Evolutionary conservation across 2,888 invertebrate genomes (phyloP).

Genomic region (Eudemis profundana): DNA sequence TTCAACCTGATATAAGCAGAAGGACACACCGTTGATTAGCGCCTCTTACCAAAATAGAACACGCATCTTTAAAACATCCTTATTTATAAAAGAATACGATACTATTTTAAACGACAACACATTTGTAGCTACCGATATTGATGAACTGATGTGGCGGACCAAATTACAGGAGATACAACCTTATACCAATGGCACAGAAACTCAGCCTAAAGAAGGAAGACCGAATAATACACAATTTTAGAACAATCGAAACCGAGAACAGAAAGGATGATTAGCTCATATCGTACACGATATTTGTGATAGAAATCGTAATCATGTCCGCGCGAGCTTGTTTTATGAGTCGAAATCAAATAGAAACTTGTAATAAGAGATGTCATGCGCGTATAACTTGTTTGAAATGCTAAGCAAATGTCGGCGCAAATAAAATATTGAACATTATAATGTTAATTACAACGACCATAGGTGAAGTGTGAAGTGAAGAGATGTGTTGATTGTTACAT

Average conservation of each 20-base stretch:
- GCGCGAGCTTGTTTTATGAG: slow-evolving; percentile 79
- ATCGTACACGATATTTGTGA: slow-evolving; percentile 79
- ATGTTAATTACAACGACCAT: slow-evolving; percentile 71
- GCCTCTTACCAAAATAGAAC: slow-evolving; percentile 58
- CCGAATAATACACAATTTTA: slow-evolving; percentile 7
- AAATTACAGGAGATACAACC: slow-evolving; percentile 59
- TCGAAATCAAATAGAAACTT: slow-evolving; percentile 84
- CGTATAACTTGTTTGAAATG: slow-evolving; percentile 76
- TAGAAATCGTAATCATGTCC: slow-evolving; percentile 81
- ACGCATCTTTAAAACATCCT: slow-evolving; percentile 53
- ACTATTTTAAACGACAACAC: slow-evolving; percentile 50
- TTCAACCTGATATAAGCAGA: slow-evolving; percentile 62
- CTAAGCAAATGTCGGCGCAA: slow-evolving; percentile 75
- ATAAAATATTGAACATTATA: slow-evolving; percentile 81
- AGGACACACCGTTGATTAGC: slow-evolving; percentile 76
- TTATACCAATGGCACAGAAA: slow-evolving; percentile 56
- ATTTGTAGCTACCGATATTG: slow-evolving; percentile 58
- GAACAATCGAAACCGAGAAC: slow-evolving; percentile 48
- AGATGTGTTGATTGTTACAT: slow-evolving; percentile 39
- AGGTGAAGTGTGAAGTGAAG: slow-evolving; percentile 59
- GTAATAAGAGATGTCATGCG: slow-evolving; percentile 81
- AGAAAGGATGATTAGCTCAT: slow-evolving; percentile 56
- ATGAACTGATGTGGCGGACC: slow-evolving; percentile 60
- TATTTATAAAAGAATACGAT: slow-evolving; percentile 51
- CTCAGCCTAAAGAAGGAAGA: neutral